Conservation (phyloP, 2,113 vertebrate genomes). For the Alosa alosa region DNA sequence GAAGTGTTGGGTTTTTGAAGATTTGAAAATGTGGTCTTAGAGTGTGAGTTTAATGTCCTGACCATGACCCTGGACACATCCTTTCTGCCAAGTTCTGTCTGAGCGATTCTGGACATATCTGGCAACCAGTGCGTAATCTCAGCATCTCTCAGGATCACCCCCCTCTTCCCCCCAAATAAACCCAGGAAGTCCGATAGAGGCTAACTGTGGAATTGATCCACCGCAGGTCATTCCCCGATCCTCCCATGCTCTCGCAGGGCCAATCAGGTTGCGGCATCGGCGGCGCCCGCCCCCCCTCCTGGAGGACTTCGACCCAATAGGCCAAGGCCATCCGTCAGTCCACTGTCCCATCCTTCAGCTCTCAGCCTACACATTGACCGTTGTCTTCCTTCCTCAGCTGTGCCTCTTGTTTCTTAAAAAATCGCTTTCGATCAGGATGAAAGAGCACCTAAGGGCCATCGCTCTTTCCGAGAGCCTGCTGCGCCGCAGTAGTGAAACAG, state of each 20-base stretch:
- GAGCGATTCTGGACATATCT: not conserved
- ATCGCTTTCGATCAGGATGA: conserved; percentile 15
- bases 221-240: not conserved
- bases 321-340: not conserved
- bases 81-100: not conserved
- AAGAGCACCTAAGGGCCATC: not conserved
- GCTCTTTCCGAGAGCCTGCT: not conserved
- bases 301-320: not conserved
- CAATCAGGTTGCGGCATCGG: not conserved
- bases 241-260: not conserved
- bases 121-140: not conserved
- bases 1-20: not conserved
- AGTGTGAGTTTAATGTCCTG: not conserved
- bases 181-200: not conserved
- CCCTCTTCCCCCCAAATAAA: not conserved
- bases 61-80: not conserved
- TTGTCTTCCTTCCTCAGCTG: not conserved
- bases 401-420: not conserved
- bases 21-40: not conserved
- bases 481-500: not conserved
- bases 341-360: not conserved
- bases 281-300: not conserved
- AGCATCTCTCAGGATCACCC: not conserved
- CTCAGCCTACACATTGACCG: conserved; percentile 6
- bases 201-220: not conserved